These are phyloP conservation scores for Pecten maximus DNA, from an alignment of 2,888 invertebrate species.

Conservation along the genomic window DNA sequence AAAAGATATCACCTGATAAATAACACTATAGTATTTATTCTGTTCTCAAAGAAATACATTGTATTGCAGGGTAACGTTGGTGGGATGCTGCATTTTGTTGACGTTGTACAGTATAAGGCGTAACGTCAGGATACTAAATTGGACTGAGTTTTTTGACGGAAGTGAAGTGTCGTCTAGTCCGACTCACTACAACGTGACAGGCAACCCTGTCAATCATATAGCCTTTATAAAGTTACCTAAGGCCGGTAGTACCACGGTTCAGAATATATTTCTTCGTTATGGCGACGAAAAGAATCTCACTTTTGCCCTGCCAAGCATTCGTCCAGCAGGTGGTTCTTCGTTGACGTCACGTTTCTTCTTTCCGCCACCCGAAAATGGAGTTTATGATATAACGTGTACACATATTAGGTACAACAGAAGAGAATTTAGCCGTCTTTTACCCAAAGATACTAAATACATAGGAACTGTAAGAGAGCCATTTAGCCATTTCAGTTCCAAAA, in stretches of 20 bases:
- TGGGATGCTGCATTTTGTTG: not conserved
- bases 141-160: not conserved
- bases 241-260: not conserved
- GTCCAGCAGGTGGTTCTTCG: not conserved
- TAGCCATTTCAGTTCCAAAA: constrained; percentile 65
- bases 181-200: not conserved
- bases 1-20: no score
- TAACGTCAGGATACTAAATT: not conserved
- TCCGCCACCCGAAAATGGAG: constrained; percentile 64
- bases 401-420: constrained; percentile 72
- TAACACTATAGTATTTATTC: no score
- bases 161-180: not conserved
- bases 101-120: not conserved
- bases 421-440: constrained; percentile 64
- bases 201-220: not conserved
- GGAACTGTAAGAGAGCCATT: constrained; percentile 69
- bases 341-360: not conserved
- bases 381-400: constrained; percentile 72
- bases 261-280: not conserved
- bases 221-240: not conserved
- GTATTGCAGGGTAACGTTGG: not conserved
- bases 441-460: constrained; percentile 63
- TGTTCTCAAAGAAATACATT: no score
- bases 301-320: not conserved
- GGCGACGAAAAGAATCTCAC: not conserved